Conservation (phyloP, 2,797 vertebrate species). For the Calcarius lapponicus region DNA sequence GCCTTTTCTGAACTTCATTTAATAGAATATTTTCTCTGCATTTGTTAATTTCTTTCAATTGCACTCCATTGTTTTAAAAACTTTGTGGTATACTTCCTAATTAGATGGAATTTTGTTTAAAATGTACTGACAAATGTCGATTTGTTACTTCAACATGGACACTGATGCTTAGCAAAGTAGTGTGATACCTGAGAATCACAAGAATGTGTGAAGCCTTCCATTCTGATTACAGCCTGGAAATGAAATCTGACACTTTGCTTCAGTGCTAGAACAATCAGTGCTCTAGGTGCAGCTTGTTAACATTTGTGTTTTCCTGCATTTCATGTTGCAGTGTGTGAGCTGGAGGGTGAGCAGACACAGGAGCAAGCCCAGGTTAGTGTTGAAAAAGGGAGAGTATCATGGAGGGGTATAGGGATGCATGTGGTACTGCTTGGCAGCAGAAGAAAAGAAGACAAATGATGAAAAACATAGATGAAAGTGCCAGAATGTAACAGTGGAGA, state of each 20-base stretch:
- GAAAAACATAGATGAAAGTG: not conserved
- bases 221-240: not conserved
- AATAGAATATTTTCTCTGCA: not conserved
- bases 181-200: not conserved
- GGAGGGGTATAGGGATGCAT: not conserved
- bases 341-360: not conserved
- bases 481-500: not conserved
- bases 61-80: not conserved
- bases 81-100: not conserved
- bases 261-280: not conserved
- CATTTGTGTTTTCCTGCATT: not conserved
- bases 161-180: not conserved
- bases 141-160: not conserved
- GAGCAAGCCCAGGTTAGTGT: not conserved
- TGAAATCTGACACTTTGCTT: not conserved
- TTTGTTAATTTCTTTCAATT: not conserved
- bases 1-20: not conserved
- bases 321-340: not conserved
- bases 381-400: not conserved
- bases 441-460: not conserved
- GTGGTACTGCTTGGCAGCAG: not conserved
- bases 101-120: not conserved
- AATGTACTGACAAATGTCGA: not conserved
- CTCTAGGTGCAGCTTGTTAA: not conserved
- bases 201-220: not conserved